These are phyloP conservation scores for Branchipolynoe longqiensis DNA, from an alignment of 2,888 invertebrate genomes.

Conservation along the genomic window DNA sequence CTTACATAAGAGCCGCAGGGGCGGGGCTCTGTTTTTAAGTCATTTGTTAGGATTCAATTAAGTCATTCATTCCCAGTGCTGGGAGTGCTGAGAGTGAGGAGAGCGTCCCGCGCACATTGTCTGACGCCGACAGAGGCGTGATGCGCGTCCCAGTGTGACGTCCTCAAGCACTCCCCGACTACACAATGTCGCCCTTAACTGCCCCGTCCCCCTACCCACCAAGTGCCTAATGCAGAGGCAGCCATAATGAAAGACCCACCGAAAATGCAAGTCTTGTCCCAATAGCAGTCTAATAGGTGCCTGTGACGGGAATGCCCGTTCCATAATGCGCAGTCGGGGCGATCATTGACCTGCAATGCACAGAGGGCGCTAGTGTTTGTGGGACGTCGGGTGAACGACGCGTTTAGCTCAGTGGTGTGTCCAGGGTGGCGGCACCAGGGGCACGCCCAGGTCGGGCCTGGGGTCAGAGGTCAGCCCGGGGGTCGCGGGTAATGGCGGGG, in stretches of 20 bases:
- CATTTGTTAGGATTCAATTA: no score
- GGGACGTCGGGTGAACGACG: no score
- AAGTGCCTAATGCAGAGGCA: slow-evolving; percentile 20
- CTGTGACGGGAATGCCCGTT: no score
- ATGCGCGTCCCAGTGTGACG: no score
- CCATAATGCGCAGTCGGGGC: not conserved
- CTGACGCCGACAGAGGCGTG: no score
- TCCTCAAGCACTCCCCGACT: no score
- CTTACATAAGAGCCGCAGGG: no score
- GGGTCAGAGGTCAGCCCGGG: slow-evolving; percentile 33
- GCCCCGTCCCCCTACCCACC: not conserved
- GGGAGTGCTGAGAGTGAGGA: no score
- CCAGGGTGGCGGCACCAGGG: not conserved
- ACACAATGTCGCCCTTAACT: slow-evolving; percentile 21
- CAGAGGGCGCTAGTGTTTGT: no score
- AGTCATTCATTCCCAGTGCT: no score
- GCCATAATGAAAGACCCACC: slow-evolving; percentile 14
- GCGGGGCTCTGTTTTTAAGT: no score
- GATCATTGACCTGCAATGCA: not conserved
- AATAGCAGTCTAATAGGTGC: not conserved
- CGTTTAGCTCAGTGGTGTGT: slow-evolving; percentile 33
- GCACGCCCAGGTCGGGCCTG: not conserved
- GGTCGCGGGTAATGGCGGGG: slow-evolving; percentile 42
- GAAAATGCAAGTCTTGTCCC: slow-evolving; percentile 24
- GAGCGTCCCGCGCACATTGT: no score